phyloP scores from a whole-genome alignment of 1,140 invertebrate genomes.

The Diplogasteroides magnus region DNA sequence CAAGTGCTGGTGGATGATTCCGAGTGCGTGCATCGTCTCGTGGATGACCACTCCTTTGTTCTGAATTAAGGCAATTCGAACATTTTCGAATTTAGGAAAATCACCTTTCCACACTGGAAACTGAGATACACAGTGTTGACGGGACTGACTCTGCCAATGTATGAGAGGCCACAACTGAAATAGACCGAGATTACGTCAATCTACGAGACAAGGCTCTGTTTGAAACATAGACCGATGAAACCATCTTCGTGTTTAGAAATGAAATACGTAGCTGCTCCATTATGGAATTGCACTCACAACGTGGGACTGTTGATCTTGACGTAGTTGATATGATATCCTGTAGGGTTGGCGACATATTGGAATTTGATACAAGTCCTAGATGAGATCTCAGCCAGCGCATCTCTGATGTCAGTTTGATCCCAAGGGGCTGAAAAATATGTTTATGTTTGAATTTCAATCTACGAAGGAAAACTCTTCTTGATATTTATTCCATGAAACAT shows the following conservation, averaged over 20 bases:
- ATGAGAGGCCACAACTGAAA: slow-evolving; percentile 47
- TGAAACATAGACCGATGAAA: too few relatives aligned
- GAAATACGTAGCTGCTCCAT: too few relatives aligned
- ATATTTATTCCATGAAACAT: too few relatives aligned
- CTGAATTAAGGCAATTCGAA: slow-evolving; percentile 28
- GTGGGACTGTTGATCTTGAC: slow-evolving; percentile 34
- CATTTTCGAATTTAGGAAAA: not conserved
- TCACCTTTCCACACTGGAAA: slow-evolving; percentile 46
- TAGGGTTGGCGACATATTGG: slow-evolving; percentile 25
- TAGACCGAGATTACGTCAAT: too few relatives aligned
- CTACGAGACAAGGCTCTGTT: too few relatives aligned
- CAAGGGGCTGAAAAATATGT: not conserved
- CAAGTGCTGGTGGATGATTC: slow-evolving; percentile 63
- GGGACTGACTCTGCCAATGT: slow-evolving; percentile 39
- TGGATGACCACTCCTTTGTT: slow-evolving; percentile 59
- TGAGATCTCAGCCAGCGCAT: slow-evolving; percentile 46
- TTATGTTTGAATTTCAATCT: too few relatives aligned
- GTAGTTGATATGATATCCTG: slow-evolving; percentile 43
- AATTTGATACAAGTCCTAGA: slow-evolving; percentile 47
- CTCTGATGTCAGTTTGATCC: slow-evolving; percentile 36
- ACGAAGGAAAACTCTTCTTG: too few relatives aligned
- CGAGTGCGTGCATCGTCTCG: slow-evolving; percentile 62
- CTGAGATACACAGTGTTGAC: slow-evolving; percentile 50
- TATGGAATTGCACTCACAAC: slow-evolving; percentile 23
- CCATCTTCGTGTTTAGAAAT: too few relatives aligned